Percentiles rank a stretch among this genome's conserved stretches.
These are phyloP conservation scores for Tribolium freemani DNA, from an alignment of 2,888 invertebrate species.

Conservation along the genomic window DNA sequence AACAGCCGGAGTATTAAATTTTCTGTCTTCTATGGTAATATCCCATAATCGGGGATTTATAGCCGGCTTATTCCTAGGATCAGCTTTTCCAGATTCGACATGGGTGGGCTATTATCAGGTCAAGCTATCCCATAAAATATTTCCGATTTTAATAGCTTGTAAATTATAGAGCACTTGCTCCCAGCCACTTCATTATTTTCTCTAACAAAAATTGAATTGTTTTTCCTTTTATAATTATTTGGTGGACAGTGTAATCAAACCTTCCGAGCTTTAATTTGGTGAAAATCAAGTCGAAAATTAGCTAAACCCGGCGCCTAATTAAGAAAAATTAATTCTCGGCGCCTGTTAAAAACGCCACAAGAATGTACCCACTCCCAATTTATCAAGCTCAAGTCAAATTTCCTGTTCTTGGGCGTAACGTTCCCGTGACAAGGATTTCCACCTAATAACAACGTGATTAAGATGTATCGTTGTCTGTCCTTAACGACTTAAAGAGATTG, in stretches of 20 bases:
- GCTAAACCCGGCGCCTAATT: slow-evolving; percentile 5
- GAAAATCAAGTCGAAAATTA: neutral
- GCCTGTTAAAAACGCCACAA: slow-evolving; percentile 7
- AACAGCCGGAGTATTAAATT: neutral
- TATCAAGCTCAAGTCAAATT: slow-evolving; percentile 44
- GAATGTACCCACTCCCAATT: slow-evolving; percentile 19
- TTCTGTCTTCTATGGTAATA: neutral
- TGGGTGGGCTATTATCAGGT: slow-evolving; percentile 20
- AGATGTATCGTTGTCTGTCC: slow-evolving; percentile 36
- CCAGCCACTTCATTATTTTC: neutral
- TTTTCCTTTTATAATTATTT: too few species aligned
- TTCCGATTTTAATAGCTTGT: slow-evolving; percentile 10
- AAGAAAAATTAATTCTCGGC: slow-evolving; percentile 11
- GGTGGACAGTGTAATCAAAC: too few species aligned
- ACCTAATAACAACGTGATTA: slow-evolving; percentile 43
- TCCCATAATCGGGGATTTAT: slow-evolving; percentile 13
- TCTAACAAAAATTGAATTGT: neutral
- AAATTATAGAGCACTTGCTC: slow-evolving; percentile 2
- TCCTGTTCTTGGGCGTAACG: slow-evolving; percentile 16
- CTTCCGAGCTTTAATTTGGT: neutral
- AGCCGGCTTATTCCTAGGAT: slow-evolving; percentile 1
- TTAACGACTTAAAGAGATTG: slow-evolving; percentile 28
- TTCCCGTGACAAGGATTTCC: slow-evolving; percentile 31
- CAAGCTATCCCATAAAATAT: slow-evolving; percentile 3
- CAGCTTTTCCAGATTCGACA: slow-evolving; percentile 9